Conservation (phyloP, 2,888 invertebrate species). For the Oxyteleia sp. region DNA sequence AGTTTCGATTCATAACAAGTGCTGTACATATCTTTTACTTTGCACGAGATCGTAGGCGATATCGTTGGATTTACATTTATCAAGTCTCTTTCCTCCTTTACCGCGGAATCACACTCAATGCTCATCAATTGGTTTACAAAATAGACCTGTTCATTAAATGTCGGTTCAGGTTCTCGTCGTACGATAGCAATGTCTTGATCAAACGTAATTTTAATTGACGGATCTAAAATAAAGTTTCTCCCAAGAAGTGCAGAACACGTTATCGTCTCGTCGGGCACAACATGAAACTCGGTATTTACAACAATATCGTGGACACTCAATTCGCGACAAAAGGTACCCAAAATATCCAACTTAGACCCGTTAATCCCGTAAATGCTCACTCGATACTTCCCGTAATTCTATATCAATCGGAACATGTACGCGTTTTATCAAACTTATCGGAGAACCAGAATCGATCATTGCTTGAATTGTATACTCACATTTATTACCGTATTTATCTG, state of each 20-base stretch:
- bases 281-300: background rate
- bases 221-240: conserved; percentile 29
- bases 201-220: background rate
- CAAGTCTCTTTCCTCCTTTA: background rate
- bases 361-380: background rate
- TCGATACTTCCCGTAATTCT: background rate
- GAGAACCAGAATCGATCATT: conserved; percentile 34
- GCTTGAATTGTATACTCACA: conserved; percentile 9
- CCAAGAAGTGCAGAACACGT: conserved; percentile 12
- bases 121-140: conserved; percentile 24
- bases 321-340: conserved; percentile 8
- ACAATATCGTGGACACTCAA: background rate
- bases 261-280: conserved; percentile 31
- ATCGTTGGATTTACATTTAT: conserved; percentile 13
- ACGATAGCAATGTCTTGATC: background rate
- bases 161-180: background rate
- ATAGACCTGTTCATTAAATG: background rate
- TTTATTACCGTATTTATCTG: background rate
- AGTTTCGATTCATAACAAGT: background rate
- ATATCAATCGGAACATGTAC: conserved; percentile 11
- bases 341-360: background rate
- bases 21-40: conserved; percentile 1
- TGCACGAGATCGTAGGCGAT: background rate
- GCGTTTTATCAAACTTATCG: conserved; percentile 33
- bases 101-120: conserved; percentile 1